These are phyloP conservation scores for Homarus americanus DNA, from an alignment of 1,140 invertebrate genomes.

Conservation along the genomic window DNA sequence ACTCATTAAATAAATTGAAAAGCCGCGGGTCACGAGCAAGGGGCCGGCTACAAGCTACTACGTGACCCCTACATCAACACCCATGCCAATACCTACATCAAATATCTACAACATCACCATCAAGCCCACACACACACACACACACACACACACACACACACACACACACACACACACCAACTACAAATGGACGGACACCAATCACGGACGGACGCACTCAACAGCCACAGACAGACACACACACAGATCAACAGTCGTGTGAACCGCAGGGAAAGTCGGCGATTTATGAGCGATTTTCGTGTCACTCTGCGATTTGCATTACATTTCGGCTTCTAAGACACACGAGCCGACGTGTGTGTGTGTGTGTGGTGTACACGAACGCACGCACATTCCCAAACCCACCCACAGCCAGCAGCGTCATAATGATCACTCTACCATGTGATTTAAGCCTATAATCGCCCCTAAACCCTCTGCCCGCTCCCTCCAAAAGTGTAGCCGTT, in stretches of 20 bases:
- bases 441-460: constrained; percentile 19
- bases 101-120: neutral
- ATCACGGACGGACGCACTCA: neutral
- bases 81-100: neutral
- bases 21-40: constrained; percentile 44
- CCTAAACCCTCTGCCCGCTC: neutral
- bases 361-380: neutral
- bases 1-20: constrained; percentile 67
- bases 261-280: neutral
- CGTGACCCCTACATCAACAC: neutral
- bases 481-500: constrained; percentile 3
- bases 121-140: neutral
- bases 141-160: neutral
- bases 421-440: neutral
- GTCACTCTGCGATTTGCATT: neutral
- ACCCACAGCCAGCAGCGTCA: neutral
- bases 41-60: neutral
- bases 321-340: neutral
- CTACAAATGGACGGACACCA: neutral
- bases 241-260: neutral
- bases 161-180: neutral
- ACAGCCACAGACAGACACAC: neutral
- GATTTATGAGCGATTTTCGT: neutral
- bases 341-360: neutral
- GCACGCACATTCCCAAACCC: neutral